These are phyloP conservation scores for Ceratosolen fusciceps DNA, from an alignment of 1,140 invertebrate species.

Conservation along the genomic window DNA sequence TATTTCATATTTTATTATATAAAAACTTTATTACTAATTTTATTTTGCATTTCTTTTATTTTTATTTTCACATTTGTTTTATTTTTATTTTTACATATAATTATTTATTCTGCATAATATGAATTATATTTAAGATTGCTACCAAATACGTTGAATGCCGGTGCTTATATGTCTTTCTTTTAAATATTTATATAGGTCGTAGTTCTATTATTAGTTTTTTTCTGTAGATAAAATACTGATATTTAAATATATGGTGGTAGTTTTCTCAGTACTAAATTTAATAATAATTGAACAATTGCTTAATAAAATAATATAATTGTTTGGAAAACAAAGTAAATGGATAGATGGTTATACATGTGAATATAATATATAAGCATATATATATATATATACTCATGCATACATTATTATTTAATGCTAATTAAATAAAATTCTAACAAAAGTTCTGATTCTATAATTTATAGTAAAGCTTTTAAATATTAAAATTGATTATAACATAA, in stretches of 20 bases:
- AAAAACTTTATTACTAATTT: constrained; percentile 37
- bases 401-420: too few relatives aligned
- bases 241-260: constrained; percentile 41
- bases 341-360: neutral
- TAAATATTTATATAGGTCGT: constrained; percentile 5
- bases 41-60: too few relatives aligned
- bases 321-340: neutral
- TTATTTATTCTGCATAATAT: neutral
- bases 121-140: constrained; percentile 24
- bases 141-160: constrained; percentile 42
- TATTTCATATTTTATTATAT: constrained; percentile 27
- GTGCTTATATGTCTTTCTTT: constrained; percentile 33
- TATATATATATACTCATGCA: neutral
- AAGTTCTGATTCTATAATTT: neutral
- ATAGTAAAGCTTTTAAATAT: neutral
- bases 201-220: constrained; percentile 11
- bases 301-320: neutral
- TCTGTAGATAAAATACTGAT: constrained; percentile 21
- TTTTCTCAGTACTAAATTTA: constrained; percentile 28
- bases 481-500: neutral
- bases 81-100: constrained; percentile 29
- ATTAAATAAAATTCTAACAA: neutral
- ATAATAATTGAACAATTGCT: constrained; percentile 4
- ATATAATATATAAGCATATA: neutral
- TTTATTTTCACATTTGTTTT: constrained; percentile 30